Conservation (phyloP, 2,113 vertebrate species). For the Platichthys stellatus region DNA sequence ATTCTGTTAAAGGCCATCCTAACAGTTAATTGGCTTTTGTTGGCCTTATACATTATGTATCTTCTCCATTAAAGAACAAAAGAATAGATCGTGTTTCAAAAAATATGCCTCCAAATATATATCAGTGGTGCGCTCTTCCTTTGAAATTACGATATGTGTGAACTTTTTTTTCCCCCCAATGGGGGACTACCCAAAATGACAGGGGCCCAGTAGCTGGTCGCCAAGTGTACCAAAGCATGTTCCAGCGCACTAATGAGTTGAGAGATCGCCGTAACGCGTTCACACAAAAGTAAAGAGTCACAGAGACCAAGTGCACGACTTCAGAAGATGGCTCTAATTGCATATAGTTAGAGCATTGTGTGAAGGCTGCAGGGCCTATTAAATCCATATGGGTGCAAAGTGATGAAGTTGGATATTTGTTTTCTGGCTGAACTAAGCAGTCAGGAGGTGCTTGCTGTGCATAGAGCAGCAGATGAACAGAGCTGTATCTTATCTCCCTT, state of each 20-base stretch:
- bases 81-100: conserved; percentile 44
- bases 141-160: conserved; percentile 58
- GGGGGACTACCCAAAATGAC: conserved; percentile 44
- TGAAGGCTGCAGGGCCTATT: not conserved
- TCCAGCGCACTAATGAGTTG: conserved; percentile 51
- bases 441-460: not conserved
- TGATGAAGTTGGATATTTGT: not conserved
- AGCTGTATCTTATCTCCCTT: conserved; percentile 8
- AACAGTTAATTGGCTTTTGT: conserved; percentile 71
- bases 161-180: conserved; percentile 13
- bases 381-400: not conserved
- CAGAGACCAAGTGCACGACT: conserved; percentile 33
- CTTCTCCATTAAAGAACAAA: conserved; percentile 63
- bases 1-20: conserved; percentile 64
- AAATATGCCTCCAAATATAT: conserved; percentile 47
- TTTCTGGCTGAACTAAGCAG: not conserved
- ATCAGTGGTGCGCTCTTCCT: conserved; percentile 39
- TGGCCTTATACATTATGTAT: conserved; percentile 74
- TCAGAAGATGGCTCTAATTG: conserved; percentile 45
- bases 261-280: not conserved
- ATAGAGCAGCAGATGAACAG: not conserved
- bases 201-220: conserved; percentile 18
- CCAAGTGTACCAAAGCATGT: conserved; percentile 47
- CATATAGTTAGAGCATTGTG: conserved; percentile 29
- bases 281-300: conserved; percentile 31